Percentiles rank a stretch among this genome's conserved stretches.
Conservation (phyloP, 2,113 vertebrate species). For the Antechinus flavipes region DNA sequence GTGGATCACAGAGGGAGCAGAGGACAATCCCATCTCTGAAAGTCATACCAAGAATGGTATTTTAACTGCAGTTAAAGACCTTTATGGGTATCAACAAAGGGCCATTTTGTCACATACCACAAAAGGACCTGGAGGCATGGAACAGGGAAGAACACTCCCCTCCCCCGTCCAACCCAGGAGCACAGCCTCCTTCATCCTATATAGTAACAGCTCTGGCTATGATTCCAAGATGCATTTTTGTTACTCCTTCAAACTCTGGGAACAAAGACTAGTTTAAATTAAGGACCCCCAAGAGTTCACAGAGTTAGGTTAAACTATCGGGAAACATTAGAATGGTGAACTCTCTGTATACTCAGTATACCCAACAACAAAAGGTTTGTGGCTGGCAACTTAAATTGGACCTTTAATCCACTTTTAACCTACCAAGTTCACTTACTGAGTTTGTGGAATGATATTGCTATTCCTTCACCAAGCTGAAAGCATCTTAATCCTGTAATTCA, state of each 20-base stretch:
- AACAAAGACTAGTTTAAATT: no score
- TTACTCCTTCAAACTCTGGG: no score
- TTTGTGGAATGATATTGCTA: not conserved
- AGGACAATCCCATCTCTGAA: not conserved
- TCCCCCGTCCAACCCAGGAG: no score
- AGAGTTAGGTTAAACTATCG: not conserved
- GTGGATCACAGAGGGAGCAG: not conserved
- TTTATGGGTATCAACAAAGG: not conserved
- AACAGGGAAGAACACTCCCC: not conserved
- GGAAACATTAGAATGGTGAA: not conserved
- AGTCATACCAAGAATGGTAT: not conserved
- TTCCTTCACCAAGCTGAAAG: not conserved
- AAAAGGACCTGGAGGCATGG: not conserved
- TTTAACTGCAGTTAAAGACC: not conserved
- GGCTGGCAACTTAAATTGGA: not conserved
- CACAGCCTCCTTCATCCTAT: no score
- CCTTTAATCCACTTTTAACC: not conserved
- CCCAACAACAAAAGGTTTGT: not conserved
- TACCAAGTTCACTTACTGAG: not conserved
- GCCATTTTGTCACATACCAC: not conserved
- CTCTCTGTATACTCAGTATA: no score
- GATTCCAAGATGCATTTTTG: no score
- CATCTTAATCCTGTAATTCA: not conserved
- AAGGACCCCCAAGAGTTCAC: not conserved
- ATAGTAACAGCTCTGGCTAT: no score